Evolutionary conservation across 2,888 invertebrate genomes (phyloP), one percentile per base, ranked within the genome.

Genomic region (Junonia oenone): DNA sequence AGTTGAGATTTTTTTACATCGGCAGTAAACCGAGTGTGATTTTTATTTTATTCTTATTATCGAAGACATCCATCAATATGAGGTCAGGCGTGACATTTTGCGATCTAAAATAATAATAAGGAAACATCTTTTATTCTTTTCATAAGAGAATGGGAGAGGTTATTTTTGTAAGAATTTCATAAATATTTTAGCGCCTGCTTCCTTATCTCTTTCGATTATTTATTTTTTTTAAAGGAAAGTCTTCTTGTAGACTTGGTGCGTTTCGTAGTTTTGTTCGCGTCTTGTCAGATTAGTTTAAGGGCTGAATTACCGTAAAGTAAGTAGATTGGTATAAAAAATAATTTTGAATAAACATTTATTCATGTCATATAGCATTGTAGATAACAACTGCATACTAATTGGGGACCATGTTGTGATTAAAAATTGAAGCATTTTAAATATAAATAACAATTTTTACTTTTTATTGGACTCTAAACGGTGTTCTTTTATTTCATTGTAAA

Each of bases 71-170:
- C 45, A 61, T 56, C 56, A 55, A 53, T 53, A 50, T 56, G 56
- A 56, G 61, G 56, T 55, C 56, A 58, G 58, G 57, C 56, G 51
- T 43, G 51, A 51, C 51, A 50, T 59, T 56, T 59, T 56, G 15
- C 53, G 37, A 45, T 50, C 45, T 56, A 53, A 56, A 59, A 56
- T 53, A 56, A 56, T 53, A 56, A 53, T 50, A 53, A 22, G 35
- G 19, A 45, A 29, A 19, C 38, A 19, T 40, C 17, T 40, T 40
- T 40, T 40, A 19, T 40, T 40, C n/a, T 19, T 19, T 19, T 19
- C 17, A 5, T 17, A 40, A 40, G n/a, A 19, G 38, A 40, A 40
- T 17, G 6, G 11, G 17, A 17, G 38, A 11, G 17, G 15, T 37
- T 37, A 6, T 37, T 37, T 15, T 37, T 37, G 8, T 37, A 15